Evolutionary conservation across 1,140 invertebrate species (phyloP).

Genomic region (Eueides isabella): DNA sequence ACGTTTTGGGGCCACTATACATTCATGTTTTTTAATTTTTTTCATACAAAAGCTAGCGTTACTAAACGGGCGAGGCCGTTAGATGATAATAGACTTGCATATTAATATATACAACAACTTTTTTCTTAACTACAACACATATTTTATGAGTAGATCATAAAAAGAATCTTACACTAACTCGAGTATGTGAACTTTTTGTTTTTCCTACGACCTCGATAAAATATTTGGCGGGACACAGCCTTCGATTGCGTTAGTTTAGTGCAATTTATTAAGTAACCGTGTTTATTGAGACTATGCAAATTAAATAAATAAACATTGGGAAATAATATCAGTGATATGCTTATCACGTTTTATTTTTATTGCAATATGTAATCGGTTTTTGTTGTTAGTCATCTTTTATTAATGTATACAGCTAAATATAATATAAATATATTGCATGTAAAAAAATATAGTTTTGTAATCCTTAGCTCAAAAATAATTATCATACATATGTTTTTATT

Average conservation of each 20-base stretch:
- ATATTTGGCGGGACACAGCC: conserved; percentile 49
- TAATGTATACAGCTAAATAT: background rate
- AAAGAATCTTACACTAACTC: background rate
- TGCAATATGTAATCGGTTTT: conserved; percentile 12
- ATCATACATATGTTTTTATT: too few relatives aligned
- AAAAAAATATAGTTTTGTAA: background rate
- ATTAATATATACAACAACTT: conserved; percentile 19
- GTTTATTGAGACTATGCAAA: conserved; percentile 31
- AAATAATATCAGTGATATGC: conserved; percentile 1
- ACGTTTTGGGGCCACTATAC: conserved; percentile 42
- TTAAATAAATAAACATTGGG: conserved; percentile 29
- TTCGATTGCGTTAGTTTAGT: conserved; percentile 38
- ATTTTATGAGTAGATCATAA: background rate
- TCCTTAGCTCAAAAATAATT: background rate
- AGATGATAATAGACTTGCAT: conserved; percentile 36
- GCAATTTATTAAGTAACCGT: conserved; percentile 29
- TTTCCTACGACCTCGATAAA: conserved; percentile 47
- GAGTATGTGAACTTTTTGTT: conserved; percentile 25
- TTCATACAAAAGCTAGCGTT: conserved; percentile 53
- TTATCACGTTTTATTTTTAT: conserved; percentile 20
- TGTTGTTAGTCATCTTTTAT: background rate
- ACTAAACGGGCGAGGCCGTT: conserved; percentile 28
- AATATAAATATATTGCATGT: background rate
- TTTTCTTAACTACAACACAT: conserved; percentile 17
- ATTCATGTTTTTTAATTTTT: conserved; percentile 75